phyloP scores from a whole-genome alignment of 1,140 invertebrate genomes.

The Copidosoma floridanum region DNA sequence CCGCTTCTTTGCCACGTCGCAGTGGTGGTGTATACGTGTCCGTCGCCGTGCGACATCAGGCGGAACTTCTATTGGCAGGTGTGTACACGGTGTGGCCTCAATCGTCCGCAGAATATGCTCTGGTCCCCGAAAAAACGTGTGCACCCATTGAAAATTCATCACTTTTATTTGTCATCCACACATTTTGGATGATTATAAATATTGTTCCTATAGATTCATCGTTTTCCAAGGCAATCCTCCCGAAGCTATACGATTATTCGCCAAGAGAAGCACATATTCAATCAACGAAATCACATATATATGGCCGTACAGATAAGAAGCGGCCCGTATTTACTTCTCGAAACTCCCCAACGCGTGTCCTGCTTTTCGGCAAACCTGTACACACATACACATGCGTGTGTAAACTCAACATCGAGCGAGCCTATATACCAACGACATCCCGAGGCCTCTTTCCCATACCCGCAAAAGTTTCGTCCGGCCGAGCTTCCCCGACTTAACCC shows the following conservation, averaged over 20 bases:
- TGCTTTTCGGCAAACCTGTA: conserved; percentile 34
- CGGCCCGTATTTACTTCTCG: background rate
- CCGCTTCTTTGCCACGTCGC: conserved; percentile 17
- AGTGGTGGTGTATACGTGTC: conserved; percentile 1
- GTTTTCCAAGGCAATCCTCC: background rate
- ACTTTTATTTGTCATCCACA: too few species aligned
- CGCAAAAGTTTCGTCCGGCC: conserved; percentile 38
- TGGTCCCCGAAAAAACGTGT: too few species aligned
- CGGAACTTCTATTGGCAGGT: conserved; percentile 23
- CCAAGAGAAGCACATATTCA: too few species aligned
- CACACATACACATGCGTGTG: too few species aligned
- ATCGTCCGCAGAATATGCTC: conserved; percentile 23
- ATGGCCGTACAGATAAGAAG: too few species aligned
- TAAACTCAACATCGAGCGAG: too few species aligned
- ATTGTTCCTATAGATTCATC: too few species aligned
- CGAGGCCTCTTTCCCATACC: background rate
- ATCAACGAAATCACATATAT: too few species aligned
- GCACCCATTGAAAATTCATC: too few species aligned
- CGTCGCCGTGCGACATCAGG: background rate
- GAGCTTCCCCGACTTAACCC: conserved; percentile 40
- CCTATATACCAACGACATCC: too few species aligned
- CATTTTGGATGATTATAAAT: too few species aligned
- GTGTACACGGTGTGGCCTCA: background rate
- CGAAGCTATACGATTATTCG: background rate
- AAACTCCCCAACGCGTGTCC: background rate